Conservation (phyloP, 2,113 vertebrate genomes). For the Clupea harengus region DNA sequence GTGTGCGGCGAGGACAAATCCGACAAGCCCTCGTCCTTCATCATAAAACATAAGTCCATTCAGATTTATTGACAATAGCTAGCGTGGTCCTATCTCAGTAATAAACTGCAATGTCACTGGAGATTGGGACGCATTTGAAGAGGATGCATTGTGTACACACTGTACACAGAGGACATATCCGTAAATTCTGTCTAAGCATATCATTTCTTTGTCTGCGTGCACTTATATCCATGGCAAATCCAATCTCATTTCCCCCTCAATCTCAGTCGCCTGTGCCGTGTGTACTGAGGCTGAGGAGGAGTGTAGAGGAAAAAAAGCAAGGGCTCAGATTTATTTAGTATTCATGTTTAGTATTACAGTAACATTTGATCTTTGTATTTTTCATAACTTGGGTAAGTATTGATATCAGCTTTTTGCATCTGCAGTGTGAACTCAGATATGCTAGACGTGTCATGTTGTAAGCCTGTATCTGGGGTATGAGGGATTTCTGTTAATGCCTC, state of each 20-base stretch:
- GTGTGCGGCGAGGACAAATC: not conserved
- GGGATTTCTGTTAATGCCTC: not conserved
- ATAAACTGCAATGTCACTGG: not conserved
- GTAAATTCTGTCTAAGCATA: too few species aligned
- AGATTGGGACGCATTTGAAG: too few species aligned
- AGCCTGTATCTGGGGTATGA: not conserved
- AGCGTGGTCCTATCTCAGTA: not conserved
- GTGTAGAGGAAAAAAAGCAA: not conserved
- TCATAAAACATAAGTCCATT: not conserved
- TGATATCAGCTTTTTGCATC: not conserved
- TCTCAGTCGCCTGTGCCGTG: too few species aligned
- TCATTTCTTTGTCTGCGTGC: too few species aligned
- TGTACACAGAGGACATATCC: too few species aligned
- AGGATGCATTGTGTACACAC: too few species aligned
- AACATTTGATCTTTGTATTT: not conserved
- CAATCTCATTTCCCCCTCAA: too few species aligned
- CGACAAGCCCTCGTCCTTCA: too few species aligned
- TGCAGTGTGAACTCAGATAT: not conserved
- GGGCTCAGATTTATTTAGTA: not conserved
- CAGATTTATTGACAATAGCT: not conserved
- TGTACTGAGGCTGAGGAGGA: not conserved
- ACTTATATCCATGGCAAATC: too few species aligned
- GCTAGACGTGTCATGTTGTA: too few species aligned
- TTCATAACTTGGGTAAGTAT: not conserved
- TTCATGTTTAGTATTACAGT: not conserved